Evolutionary conservation across 1,140 invertebrate genomes (phyloP).

Genomic region (Trichogramma pretiosum): DNA sequence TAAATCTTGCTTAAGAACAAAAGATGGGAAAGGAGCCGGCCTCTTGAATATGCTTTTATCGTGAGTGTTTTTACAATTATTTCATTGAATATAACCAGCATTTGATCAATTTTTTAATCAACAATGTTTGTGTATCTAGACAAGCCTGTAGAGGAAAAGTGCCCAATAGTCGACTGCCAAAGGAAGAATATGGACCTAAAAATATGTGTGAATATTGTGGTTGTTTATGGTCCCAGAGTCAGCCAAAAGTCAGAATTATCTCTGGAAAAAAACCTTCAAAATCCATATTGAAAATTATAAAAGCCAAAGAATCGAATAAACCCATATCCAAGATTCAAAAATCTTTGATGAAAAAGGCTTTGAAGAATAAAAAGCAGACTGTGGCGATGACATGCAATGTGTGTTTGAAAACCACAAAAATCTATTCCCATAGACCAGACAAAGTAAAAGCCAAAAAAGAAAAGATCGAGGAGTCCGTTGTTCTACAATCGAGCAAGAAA

Average conservation of each 20-base stretch:
- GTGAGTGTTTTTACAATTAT: too few relatives aligned
- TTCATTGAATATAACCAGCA: too few relatives aligned
- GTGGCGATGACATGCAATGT: slow-evolving; percentile 31
- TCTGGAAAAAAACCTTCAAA: slow-evolving; percentile 24
- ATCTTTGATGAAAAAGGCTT: slow-evolving; percentile 26
- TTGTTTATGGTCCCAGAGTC: slow-evolving; percentile 28
- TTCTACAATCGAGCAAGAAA: slow-evolving; percentile 25
- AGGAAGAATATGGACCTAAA: slow-evolving; percentile 28
- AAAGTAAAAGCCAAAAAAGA: slow-evolving; percentile 18
- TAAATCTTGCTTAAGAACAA: too few relatives aligned
- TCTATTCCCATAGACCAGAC: slow-evolving; percentile 28
- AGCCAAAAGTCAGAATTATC: slow-evolving; percentile 26
- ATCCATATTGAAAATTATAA: slow-evolving; percentile 23
- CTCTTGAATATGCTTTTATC: too few relatives aligned
- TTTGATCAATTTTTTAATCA: too few relatives aligned
- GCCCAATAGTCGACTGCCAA: slow-evolving; percentile 21
- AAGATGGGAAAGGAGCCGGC: too few relatives aligned
- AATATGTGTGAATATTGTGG: slow-evolving; percentile 37
- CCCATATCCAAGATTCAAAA: slow-evolving; percentile 24
- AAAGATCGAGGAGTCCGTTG: neutral
- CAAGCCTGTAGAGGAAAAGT: slow-evolving; percentile 22
- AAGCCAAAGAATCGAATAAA: slow-evolving; percentile 4
- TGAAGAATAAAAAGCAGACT: slow-evolving; percentile 30
- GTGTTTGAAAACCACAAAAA: slow-evolving; percentile 26
- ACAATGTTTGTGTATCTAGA: too few relatives aligned